Evolutionary conservation across 1,140 invertebrate genomes (phyloP).

Genomic region (Palaemon carinicauda): DNA sequence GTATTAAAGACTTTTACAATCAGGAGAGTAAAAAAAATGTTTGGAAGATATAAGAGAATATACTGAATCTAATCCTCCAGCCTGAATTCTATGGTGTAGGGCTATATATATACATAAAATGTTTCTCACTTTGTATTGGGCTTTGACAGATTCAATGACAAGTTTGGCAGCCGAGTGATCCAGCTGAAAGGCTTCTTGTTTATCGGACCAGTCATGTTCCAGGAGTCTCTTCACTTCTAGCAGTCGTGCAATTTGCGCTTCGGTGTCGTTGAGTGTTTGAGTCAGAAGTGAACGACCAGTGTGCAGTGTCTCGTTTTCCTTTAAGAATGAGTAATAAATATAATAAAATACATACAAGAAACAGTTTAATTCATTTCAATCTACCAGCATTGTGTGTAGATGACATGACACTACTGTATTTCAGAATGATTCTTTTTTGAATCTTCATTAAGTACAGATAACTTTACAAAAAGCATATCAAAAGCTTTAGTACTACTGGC

Average conservation of each 20-base stretch:
- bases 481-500: no score
- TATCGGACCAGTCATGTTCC: slow-evolving; percentile 59
- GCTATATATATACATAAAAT: no score
- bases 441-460: no score
- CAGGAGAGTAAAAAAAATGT: no score
- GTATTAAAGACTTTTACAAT: background rate
- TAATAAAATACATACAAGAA: background rate
- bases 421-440: no score
- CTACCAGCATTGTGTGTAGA: no score
- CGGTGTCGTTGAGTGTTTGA: slow-evolving; percentile 41
- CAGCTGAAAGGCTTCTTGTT: slow-evolving; percentile 57
- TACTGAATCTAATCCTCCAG: no score
- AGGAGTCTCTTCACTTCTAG: slow-evolving; percentile 53
- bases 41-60: no score
- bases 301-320: slow-evolving; percentile 21
- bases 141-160: slow-evolving; percentile 18
- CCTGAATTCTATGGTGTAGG: no score
- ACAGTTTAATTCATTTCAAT: no score
- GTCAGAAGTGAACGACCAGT: slow-evolving; percentile 37
- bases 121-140: slow-evolving; percentile 55
- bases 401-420: no score
- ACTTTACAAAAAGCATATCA: no score
- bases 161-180: slow-evolving; percentile 56
- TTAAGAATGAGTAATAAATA: background rate
- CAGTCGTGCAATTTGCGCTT: slow-evolving; percentile 42